Evolutionary conservation across 1,140 invertebrate genomes (phyloP).

Genomic region (Drosophila equinoxialis): DNA sequence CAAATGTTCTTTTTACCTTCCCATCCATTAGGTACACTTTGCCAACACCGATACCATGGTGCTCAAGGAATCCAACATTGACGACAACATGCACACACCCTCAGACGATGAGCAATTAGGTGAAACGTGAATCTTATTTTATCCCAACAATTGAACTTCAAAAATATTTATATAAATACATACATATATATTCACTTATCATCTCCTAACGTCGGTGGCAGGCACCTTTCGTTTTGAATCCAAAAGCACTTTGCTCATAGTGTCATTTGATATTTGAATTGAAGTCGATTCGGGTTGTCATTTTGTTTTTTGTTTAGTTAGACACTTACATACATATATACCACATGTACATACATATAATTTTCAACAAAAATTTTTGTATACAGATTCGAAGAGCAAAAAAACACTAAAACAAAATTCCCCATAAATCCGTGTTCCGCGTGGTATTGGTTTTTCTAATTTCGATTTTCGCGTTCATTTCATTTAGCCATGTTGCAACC

Average conservation of each 20-base stretch:
- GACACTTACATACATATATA: no score
- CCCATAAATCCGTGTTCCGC: constrained; percentile 7
- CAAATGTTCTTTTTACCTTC: constrained; percentile 22
- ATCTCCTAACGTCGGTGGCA: neutral
- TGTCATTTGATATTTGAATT: constrained; percentile 1
- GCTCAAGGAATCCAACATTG: constrained; percentile 45
- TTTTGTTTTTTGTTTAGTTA: neutral
- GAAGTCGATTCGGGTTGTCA: neutral
- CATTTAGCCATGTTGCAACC: constrained; percentile 76
- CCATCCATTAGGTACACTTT: constrained; percentile 71
- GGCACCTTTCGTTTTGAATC: neutral
- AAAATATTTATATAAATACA: no score
- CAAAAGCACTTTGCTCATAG: neutral
- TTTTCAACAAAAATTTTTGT: constrained; percentile 6
- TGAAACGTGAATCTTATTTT: no score
- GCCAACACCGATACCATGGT: constrained; percentile 61
- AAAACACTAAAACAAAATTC: neutral
- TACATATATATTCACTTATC: neutral
- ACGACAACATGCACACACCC: constrained; percentile 56
- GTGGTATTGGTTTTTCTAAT: constrained; percentile 7
- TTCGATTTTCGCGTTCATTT: constrained; percentile 23
- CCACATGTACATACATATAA: neutral
- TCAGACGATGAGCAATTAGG: constrained; percentile 39
- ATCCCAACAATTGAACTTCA: no score
- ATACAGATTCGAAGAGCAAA: neutral